Percentiles rank a stretch among this genome's conserved stretches.
phyloP scores from a whole-genome alignment of 2,113 vertebrate genomes.

The Albula glossodonta region DNA sequence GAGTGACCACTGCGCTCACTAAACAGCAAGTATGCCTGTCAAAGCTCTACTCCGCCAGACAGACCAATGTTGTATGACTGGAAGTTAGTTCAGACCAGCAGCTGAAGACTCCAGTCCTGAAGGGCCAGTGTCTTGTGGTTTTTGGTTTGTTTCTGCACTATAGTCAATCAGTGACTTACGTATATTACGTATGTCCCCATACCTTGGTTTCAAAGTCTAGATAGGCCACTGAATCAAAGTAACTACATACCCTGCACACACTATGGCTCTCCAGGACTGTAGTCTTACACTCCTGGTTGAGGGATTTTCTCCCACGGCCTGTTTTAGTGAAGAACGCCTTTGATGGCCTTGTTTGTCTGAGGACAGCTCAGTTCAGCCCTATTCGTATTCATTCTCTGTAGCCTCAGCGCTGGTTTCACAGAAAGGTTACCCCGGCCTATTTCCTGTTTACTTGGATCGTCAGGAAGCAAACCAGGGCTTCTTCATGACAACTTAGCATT shows the following conservation, averaged over 20 bases:
- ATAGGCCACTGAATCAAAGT: too few relatives aligned
- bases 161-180: too few relatives aligned
- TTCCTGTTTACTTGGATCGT: neutral
- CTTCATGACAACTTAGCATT: slow-evolving; percentile 10
- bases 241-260: too few relatives aligned
- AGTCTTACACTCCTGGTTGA: too few relatives aligned
- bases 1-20: neutral
- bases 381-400: neutral
- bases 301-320: too few relatives aligned
- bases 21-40: neutral
- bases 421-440: neutral
- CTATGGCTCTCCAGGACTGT: too few relatives aligned
- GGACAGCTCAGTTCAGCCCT: neutral
- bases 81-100: neutral
- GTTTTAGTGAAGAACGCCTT: neutral
- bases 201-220: too few relatives aligned
- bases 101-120: neutral
- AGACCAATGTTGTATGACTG: neutral
- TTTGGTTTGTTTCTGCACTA: too few relatives aligned
- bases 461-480: neutral
- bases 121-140: too few relatives aligned
- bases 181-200: too few relatives aligned
- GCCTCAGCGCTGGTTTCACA: too few relatives aligned
- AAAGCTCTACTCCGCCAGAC: neutral
- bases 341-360: neutral